These are phyloP conservation scores for Melieria picta DNA, from an alignment of 2,888 invertebrate species.

Conservation along the genomic window DNA sequence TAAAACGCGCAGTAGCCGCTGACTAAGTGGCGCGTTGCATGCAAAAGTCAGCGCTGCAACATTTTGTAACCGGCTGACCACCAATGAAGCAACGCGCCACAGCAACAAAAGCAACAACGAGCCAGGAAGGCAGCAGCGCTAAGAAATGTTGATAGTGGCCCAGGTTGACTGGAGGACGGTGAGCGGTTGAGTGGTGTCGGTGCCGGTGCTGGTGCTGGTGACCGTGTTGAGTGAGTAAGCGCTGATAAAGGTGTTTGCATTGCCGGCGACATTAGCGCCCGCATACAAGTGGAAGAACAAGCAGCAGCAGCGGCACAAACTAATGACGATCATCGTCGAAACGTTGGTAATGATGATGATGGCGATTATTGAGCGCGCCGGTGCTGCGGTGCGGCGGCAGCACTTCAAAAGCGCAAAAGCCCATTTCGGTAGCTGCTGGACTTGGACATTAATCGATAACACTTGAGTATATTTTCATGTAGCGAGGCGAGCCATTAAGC, in stretches of 20 bases:
- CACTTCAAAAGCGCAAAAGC: constrained; percentile 44
- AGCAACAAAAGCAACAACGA: no score
- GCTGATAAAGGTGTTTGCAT: constrained; percentile 46
- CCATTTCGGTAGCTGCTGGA: constrained; percentile 64
- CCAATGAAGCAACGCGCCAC: no score
- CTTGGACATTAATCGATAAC: constrained; percentile 68
- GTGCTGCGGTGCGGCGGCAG: constrained; percentile 9
- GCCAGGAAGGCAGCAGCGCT: no score
- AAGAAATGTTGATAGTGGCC: no score
- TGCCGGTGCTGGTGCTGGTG: no score
- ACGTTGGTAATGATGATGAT: background rate
- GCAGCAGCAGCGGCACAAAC: background rate
- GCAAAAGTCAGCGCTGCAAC: no score
- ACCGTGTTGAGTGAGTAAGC: constrained; percentile 21
- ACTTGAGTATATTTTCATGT: constrained; percentile 68
- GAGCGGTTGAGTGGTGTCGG: no score
- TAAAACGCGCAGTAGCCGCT: no score
- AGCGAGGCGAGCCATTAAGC: constrained; percentile 67
- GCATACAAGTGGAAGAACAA: background rate
- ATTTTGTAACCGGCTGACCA: no score
- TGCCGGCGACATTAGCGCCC: constrained; percentile 47
- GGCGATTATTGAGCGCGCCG: background rate
- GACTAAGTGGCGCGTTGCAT: no score
- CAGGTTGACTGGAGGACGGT: no score
- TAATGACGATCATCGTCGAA: background rate